Evolutionary conservation across 2,797 vertebrate species (phyloP).

Genomic region (Protonibea diacanthus): DNA sequence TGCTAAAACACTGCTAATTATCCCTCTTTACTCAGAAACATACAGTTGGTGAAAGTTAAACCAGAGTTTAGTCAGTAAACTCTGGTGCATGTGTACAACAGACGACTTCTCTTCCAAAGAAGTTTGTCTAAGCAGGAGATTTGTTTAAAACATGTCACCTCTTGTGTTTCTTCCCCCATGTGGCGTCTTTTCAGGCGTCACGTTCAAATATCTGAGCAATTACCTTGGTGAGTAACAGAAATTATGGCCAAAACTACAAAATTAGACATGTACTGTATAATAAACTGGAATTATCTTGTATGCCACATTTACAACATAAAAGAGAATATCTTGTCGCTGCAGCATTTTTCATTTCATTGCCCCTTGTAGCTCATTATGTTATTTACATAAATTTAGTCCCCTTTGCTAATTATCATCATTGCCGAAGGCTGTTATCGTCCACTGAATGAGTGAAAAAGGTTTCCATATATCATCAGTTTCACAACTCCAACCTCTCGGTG

Average conservation of each 20-base stretch:
- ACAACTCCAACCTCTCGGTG: slow-evolving; percentile 21
- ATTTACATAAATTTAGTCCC: slow-evolving; percentile 58
- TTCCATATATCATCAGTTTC: slow-evolving; percentile 44
- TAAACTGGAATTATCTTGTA: background rate
- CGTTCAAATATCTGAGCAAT: background rate
- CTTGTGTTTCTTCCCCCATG: no score
- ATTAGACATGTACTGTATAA: background rate
- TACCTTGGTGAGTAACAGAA: background rate
- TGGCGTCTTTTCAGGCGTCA: background rate
- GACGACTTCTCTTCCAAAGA: background rate
- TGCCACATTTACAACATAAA: slow-evolving; percentile 4
- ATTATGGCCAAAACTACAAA: background rate
- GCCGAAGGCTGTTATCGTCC: slow-evolving; percentile 51
- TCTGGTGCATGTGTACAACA: no score
- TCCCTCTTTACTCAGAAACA: background rate
- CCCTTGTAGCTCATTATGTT: slow-evolving; percentile 39
- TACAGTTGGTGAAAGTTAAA: background rate
- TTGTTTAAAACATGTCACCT: no score
- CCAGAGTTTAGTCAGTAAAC: background rate
- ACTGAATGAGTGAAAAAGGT: slow-evolving; percentile 33
- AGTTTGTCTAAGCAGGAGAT: background rate
- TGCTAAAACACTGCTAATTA: no score
- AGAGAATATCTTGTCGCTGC: slow-evolving; percentile 8
- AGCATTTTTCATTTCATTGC: slow-evolving; percentile 39
- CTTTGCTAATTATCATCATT: slow-evolving; percentile 40